Conservation (phyloP, 2,113 vertebrate species). For the Prochilodus magdalenae region DNA sequence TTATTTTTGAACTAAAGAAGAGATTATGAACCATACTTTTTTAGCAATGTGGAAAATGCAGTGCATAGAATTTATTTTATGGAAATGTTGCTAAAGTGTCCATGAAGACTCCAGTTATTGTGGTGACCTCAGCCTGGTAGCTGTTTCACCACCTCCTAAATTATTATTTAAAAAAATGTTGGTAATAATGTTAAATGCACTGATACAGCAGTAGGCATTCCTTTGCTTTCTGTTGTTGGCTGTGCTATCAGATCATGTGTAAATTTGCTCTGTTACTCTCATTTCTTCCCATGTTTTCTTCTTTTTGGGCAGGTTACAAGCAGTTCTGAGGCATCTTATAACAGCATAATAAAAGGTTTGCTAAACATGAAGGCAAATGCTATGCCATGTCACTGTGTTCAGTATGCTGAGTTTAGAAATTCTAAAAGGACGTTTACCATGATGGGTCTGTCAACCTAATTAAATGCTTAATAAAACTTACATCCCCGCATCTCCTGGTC, state of each 20-base stretch:
- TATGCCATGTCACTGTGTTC: not conserved
- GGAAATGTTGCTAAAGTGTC: not conserved
- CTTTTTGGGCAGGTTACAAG: not conserved
- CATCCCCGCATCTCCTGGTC: not conserved
- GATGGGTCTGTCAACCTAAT: not conserved
- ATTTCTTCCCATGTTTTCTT: not conserved
- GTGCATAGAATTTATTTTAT: not conserved
- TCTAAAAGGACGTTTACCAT: not conserved
- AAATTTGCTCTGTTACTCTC: not conserved
- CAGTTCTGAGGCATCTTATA: not conserved
- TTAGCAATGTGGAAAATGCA: not conserved
- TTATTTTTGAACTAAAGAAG: not conserved
- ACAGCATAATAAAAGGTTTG: not conserved
- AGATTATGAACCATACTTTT: not conserved
- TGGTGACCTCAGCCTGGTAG: not conserved
- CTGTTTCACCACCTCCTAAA: not conserved
- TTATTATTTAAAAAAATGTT: not conserved
- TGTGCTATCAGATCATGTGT: not conserved
- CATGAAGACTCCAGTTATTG: not conserved
- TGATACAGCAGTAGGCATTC: not conserved
- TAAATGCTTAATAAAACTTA: slow-evolving; percentile 24
- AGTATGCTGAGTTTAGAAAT: not conserved
- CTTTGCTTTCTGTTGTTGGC: not conserved
- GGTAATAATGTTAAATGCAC: not conserved
- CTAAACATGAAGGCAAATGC: not conserved